Evolutionary conservation across 2,113 vertebrate genomes (phyloP).

Genomic region (Aptenodytes forsteri): DNA sequence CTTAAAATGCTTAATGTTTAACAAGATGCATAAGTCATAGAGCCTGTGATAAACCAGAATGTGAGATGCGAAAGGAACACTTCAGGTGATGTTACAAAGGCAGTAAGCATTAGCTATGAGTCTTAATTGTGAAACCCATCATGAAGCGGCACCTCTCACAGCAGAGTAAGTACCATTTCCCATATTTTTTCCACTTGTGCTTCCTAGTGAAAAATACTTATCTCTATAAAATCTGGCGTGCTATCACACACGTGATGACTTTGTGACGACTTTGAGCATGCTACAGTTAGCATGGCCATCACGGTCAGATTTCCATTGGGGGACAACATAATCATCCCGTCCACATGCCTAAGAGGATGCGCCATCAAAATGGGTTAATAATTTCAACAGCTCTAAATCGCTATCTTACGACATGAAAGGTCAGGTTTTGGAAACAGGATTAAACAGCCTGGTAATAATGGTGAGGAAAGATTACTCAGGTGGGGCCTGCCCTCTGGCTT

Average conservation of each 20-base stretch:
- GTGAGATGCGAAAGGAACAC: not conserved
- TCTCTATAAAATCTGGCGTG: not conserved
- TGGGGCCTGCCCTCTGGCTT: fast-evolving
- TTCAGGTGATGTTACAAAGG: not conserved
- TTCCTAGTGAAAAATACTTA: not conserved
- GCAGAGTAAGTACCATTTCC: not conserved
- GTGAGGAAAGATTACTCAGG: not conserved
- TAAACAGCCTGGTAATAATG: not conserved
- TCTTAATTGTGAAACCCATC: not conserved
- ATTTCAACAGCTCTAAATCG: not conserved
- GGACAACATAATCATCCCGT: not conserved
- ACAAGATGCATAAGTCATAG: not conserved
- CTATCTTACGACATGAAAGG: not conserved
- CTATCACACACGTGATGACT: not conserved
- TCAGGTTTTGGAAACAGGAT: not conserved
- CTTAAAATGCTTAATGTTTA: not conserved
- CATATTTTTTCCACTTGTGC: not conserved
- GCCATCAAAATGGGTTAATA: not conserved
- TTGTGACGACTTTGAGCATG: not conserved
- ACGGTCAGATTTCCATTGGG: fast-evolving
- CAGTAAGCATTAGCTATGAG: not conserved
- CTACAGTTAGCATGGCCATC: not conserved
- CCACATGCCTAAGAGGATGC: not conserved
- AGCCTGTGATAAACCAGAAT: not conserved
- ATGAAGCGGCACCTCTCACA: not conserved